Evolutionary conservation across 2,113 vertebrate species (phyloP).

Genomic region (Erinaceus europaeus): DNA sequence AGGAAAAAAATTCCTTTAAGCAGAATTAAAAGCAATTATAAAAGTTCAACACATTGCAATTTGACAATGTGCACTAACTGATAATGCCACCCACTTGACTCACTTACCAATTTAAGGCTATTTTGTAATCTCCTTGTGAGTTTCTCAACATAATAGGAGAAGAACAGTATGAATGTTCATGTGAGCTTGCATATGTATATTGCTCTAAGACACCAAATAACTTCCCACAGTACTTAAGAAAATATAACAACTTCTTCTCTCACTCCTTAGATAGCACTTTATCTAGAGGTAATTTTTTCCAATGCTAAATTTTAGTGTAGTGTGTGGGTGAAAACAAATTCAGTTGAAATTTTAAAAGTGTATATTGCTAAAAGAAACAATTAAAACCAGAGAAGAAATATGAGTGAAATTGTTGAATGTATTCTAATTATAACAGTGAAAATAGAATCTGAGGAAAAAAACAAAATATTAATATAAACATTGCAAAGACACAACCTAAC

Average conservation of each 20-base stretch:
- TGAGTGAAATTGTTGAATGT: not conserved
- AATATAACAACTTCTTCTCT: not conserved
- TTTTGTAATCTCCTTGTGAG: conserved; percentile 23
- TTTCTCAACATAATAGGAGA: not conserved
- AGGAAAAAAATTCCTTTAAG: not conserved
- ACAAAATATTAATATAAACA: not conserved
- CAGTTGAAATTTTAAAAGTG: conserved; percentile 14
- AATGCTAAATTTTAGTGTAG: not conserved
- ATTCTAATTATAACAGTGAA: not conserved
- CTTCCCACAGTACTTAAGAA: not conserved
- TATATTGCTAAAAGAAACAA: conserved; percentile 14
- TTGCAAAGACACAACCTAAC: not conserved
- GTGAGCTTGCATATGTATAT: not conserved
- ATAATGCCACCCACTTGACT: conserved; percentile 42
- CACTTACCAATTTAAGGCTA: conserved; percentile 46
- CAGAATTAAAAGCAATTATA: conserved; percentile 29
- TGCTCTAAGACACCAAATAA: not conserved
- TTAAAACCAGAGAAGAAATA: not conserved
- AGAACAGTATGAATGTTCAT: not conserved
- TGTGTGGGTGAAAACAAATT: not conserved
- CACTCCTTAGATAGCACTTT: not conserved
- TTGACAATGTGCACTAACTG: conserved; percentile 35
- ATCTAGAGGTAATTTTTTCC: conserved; percentile 5
- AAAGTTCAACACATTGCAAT: conserved; percentile 8
- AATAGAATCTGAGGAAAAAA: not conserved